Conservation (phyloP, 2,113 vertebrate genomes). For the Malurus elegans region DNA sequence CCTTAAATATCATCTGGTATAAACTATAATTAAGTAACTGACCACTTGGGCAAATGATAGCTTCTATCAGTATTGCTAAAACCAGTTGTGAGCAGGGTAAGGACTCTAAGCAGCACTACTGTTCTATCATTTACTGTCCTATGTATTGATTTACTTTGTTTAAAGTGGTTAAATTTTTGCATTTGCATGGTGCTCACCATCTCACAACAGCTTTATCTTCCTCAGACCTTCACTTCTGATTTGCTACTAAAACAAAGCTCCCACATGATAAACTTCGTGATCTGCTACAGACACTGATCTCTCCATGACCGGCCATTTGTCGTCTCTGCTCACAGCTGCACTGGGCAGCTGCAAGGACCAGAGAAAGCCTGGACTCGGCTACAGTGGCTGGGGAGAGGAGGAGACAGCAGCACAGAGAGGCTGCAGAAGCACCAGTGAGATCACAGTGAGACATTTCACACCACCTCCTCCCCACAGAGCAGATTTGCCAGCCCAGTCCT, state of each 20-base stretch:
- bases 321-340: not conserved
- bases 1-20: conserved; percentile 46
- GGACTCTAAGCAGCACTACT: not conserved
- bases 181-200: not conserved
- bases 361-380: not conserved
- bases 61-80: conserved; percentile 1
- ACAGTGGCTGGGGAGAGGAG: fast-evolving
- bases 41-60: conserved; percentile 37
- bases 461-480: not conserved
- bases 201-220: not conserved
- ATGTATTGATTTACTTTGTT: not conserved
- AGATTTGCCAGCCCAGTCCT: not conserved
- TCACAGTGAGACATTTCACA: fast-evolving
- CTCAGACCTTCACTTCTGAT: not conserved
- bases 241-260: not conserved
- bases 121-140: not conserved
- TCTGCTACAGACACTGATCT: not conserved
- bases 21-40: conserved; percentile 57
- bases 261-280: not conserved
- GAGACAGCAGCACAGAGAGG: not conserved
- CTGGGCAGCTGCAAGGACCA: not conserved
- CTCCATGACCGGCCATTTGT: not conserved
- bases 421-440: not conserved
- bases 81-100: not conserved
- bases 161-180: not conserved